These are phyloP conservation scores for Philereme transversata DNA, from an alignment of 2,888 invertebrate genomes.

Conservation along the genomic window DNA sequence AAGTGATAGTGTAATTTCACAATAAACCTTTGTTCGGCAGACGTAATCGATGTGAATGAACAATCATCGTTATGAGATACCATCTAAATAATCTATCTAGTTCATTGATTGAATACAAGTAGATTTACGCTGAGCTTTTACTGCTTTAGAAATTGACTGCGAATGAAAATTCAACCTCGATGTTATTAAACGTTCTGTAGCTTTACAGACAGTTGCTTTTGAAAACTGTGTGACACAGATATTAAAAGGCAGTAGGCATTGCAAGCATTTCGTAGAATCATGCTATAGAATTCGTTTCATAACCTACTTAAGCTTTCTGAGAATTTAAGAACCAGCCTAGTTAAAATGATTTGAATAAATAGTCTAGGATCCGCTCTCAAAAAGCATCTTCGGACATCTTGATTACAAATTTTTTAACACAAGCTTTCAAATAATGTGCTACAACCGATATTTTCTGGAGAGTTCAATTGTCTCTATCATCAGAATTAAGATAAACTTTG, in stretches of 20 bases:
- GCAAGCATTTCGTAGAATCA: slow-evolving; percentile 23
- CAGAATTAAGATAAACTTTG: too few species aligned
- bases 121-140: slow-evolving; percentile 40
- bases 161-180: slow-evolving; percentile 41
- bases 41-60: slow-evolving; percentile 70
- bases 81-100: slow-evolving; percentile 51
- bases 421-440: too few species aligned
- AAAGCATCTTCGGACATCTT: too few species aligned
- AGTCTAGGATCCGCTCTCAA: too few species aligned
- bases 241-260: slow-evolving; percentile 23
- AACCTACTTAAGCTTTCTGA: slow-evolving; percentile 22
- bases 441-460: too few species aligned
- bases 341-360: too few species aligned
- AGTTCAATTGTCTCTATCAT: too few species aligned
- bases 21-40: slow-evolving; percentile 72
- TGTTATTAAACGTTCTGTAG: slow-evolving; percentile 37
- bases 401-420: too few species aligned
- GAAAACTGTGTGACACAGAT: slow-evolving; percentile 23
- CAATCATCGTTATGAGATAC: slow-evolving; percentile 58
- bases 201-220: slow-evolving; percentile 25
- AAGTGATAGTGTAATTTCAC: slow-evolving; percentile 75
- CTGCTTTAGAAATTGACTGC: slow-evolving; percentile 48
- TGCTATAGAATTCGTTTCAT: slow-evolving; percentile 19
- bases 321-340: slow-evolving; percentile 1
- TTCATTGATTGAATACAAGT: slow-evolving; percentile 54